phyloP scores from a whole-genome alignment of 2,888 invertebrate genomes.

The Ectemnius continuus region DNA sequence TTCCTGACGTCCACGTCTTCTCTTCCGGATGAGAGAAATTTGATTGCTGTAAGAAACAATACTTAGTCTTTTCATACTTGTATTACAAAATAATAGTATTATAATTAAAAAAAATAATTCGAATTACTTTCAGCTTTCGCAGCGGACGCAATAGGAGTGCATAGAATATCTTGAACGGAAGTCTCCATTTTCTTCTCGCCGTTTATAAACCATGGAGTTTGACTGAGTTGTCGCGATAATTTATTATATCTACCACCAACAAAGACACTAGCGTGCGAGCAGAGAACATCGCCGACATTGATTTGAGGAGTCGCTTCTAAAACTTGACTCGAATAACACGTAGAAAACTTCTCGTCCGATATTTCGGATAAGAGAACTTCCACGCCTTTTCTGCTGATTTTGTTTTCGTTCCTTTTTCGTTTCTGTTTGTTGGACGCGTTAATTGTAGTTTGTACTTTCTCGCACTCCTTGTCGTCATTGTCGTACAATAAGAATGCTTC shows the following conservation, averaged over 20 bases:
- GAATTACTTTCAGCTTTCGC: conserved; percentile 80
- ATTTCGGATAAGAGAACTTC: conserved; percentile 80
- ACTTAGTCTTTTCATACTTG: background rate
- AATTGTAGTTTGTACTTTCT: conserved; percentile 79
- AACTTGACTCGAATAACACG: conserved; percentile 76
- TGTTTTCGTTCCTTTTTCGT: conserved; percentile 78
- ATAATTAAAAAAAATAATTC: background rate
- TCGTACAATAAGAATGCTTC: conserved; percentile 79
- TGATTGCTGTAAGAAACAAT: conserved; percentile 78
- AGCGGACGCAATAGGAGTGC: conserved; percentile 82
- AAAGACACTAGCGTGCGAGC: conserved; percentile 82
- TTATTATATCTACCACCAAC: conserved; percentile 90
- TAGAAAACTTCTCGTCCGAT: conserved; percentile 78
- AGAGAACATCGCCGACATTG: conserved; percentile 79
- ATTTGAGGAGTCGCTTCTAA: conserved; percentile 75
- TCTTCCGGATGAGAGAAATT: conserved; percentile 94
- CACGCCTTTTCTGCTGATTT: conserved; percentile 83
- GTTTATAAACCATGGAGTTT: conserved; percentile 95
- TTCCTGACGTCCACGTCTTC: conserved; percentile 99
- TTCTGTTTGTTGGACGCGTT: conserved; percentile 75
- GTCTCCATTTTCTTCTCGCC: conserved; percentile 88
- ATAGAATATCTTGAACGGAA: conserved; percentile 95
- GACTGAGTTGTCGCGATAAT: conserved; percentile 89
- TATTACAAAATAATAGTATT: background rate
- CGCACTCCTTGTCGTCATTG: conserved; percentile 81